A percentile compares a stretch with the other conserved stretches of the same genome.
phyloP scores from a whole-genome alignment of 1,140 invertebrate species.

The Listronotus oregonensis region DNA sequence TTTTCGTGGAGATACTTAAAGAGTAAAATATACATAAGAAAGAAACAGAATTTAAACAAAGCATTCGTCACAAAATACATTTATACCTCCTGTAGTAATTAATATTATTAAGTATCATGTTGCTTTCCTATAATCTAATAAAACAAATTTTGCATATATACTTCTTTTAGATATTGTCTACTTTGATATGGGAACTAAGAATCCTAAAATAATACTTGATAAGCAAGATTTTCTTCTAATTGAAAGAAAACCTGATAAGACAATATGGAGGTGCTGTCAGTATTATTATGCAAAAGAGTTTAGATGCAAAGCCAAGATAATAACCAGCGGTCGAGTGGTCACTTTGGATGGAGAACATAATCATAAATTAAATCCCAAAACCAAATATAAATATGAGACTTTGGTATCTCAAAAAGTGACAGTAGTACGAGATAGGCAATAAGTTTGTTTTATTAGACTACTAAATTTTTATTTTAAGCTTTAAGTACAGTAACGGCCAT shows the following conservation, averaged over 20 bases:
- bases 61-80: no score
- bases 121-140: no score
- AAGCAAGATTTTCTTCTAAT: slow-evolving; percentile 30
- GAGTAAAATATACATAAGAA: no score
- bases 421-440: slow-evolving; percentile 10
- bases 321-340: slow-evolving; percentile 26
- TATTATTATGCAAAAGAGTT: slow-evolving; percentile 26
- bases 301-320: slow-evolving; percentile 37
- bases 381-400: slow-evolving; percentile 14
- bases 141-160: background rate
- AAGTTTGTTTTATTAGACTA: slow-evolving; percentile 26
- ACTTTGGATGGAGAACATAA: slow-evolving; percentile 37
- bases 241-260: slow-evolving; percentile 32
- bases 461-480: no score
- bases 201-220: slow-evolving; percentile 41
- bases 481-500: no score
- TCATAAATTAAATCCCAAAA: slow-evolving; percentile 26
- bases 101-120: background rate
- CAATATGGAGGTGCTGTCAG: slow-evolving; percentile 34
- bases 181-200: slow-evolving; percentile 39
- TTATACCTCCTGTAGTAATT: background rate
- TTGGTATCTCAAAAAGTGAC: slow-evolving; percentile 35
- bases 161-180: slow-evolving; percentile 36
- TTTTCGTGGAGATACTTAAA: no score
- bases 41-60: no score